phyloP scores from a whole-genome alignment of 2,797 vertebrate species.

The Hydrolagus colliei region DNA sequence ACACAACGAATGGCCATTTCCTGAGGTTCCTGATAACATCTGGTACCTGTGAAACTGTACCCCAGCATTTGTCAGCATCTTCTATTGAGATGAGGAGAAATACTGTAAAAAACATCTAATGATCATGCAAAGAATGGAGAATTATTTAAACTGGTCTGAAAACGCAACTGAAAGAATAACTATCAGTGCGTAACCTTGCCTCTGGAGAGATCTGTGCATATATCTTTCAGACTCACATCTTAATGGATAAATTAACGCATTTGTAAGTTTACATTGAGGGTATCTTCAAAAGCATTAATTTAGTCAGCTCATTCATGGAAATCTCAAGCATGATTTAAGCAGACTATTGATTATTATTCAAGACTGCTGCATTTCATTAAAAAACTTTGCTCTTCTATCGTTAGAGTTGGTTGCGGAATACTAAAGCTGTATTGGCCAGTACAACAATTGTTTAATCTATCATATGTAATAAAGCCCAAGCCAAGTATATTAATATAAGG shows the following conservation, averaged over 20 bases:
- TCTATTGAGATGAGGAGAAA: neutral
- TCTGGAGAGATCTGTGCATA: neutral
- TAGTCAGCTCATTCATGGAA: neutral
- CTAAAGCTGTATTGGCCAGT: neutral
- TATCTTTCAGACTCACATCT: neutral
- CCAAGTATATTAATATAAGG: neutral
- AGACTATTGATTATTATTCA: slow-evolving; percentile 16
- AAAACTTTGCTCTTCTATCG: neutral
- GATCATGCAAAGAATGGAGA: neutral
- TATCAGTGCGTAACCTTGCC: neutral
- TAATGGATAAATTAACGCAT: neutral
- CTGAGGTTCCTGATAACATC: no score
- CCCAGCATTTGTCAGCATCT: neutral
- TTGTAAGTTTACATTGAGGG: neutral
- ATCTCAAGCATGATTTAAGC: neutral
- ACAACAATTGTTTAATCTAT: neutral
- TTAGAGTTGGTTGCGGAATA: neutral
- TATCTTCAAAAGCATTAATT: neutral
- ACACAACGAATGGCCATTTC: no score
- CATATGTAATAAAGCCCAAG: neutral
- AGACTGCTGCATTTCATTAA: neutral
- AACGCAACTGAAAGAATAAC: slow-evolving; percentile 3
- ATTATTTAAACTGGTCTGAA: neutral
- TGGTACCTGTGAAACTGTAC: no score
- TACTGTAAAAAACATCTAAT: no score